Evolutionary conservation across 2,113 vertebrate species (phyloP), one percentile per base, ranked within the genome.

Genomic region (Spilogale gracilis): DNA sequence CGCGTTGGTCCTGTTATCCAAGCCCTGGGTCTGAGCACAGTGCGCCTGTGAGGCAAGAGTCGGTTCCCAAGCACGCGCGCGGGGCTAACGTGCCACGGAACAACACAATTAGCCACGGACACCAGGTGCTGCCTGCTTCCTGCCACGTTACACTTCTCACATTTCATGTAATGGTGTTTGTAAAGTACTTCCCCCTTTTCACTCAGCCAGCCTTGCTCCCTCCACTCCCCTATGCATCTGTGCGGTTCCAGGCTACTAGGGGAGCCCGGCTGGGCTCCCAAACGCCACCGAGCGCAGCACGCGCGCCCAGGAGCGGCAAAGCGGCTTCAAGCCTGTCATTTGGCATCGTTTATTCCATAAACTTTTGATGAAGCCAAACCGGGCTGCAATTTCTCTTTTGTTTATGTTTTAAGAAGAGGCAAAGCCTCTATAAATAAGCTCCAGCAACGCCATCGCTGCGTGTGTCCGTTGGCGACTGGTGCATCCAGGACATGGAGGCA

Each of bases 101-200:
- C 98, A 98, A 99, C 98, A 98, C 99, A 99, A 99, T 99, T 99
- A 99, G 98, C 99, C 79, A 79, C 98, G 98, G 99, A 99, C 99
- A 99, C 98, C 99, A 99, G 99, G 99, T 99, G 86, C 98, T 97
- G 99, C 98, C 99, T 99, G 99, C 98, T 98, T 99, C 98, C 97
- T 98, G 98, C 98, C 98, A 97, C 95, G 97, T 99, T 99, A 98
- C 98, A 98, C 97, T 96, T 99, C 99, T 99, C 99, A 98, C 98
- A 98, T 99, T 99, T 99, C 99, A 98, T 97, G 98, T 99, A 99
- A 99, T 99, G 96, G 97, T 98, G 99, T 99, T 98, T 99, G 99
- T 98, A 99, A 99, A 99, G 99, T 99, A 99, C 99, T 99, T 99
- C 98, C 99, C 98, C 98, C 99, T 99, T 99, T 99, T 99, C 99